phyloP scores from a whole-genome alignment of 2,888 invertebrate species.

The Dasysyrphus albostriatus region DNA sequence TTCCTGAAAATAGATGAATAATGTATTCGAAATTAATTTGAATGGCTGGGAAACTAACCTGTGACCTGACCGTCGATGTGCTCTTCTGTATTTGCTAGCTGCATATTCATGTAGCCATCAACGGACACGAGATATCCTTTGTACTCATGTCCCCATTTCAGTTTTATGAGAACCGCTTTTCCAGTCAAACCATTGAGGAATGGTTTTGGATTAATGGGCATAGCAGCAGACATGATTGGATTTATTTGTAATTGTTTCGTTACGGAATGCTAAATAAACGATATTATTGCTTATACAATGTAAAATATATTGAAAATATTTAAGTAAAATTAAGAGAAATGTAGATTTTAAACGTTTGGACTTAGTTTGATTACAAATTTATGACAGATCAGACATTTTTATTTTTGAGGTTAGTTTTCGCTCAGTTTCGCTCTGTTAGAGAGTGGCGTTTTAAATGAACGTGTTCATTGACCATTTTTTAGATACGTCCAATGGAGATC shows the following conservation, averaged over 20 bases:
- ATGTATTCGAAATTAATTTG: background rate
- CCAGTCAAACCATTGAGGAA: constrained; percentile 99
- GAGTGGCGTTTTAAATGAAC: constrained; percentile 23
- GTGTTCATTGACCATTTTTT: constrained; percentile 32
- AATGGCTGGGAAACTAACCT: constrained; percentile 85
- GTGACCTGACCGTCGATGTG: constrained; percentile 96
- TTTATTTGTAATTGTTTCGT: constrained; percentile 61
- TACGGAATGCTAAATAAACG: background rate
- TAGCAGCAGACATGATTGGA: constrained; percentile 87
- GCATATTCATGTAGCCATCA: constrained; percentile 99
- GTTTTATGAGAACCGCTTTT: constrained; percentile 98
- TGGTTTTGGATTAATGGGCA: constrained; percentile 99
- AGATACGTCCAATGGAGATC: too few relatives aligned
- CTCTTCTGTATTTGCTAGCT: constrained; percentile 99
- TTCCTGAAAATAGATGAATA: constrained; percentile 84
- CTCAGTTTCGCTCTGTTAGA: constrained; percentile 15
- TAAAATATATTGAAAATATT: background rate
- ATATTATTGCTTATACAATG: background rate
- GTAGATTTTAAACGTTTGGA: constrained; percentile 39
- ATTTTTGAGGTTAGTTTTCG: constrained; percentile 61
- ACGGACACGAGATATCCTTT: constrained; percentile 99
- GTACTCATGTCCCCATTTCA: constrained; percentile 99
- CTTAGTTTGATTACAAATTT: constrained; percentile 49
- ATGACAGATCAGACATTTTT: constrained; percentile 22
- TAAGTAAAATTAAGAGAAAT: background rate